Conservation (phyloP, 2,113 vertebrate genomes). For the Notiomystis cincta region DNA sequence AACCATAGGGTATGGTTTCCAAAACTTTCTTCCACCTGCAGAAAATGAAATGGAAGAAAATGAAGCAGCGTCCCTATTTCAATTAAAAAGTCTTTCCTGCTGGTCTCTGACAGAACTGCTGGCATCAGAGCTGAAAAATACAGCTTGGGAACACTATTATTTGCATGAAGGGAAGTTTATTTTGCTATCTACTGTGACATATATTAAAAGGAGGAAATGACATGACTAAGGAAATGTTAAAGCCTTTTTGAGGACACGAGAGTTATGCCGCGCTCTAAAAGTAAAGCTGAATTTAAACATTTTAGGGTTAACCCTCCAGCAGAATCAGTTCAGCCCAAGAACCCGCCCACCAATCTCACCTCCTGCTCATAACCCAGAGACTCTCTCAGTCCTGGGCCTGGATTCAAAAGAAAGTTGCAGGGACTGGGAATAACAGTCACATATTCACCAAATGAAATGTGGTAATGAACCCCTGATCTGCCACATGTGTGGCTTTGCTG, state of each 20-base stretch:
- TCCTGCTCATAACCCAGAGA: neutral
- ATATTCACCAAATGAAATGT: neutral
- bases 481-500: neutral
- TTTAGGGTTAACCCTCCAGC: neutral
- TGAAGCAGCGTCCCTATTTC: neutral
- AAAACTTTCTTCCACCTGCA: slow-evolving; percentile 2
- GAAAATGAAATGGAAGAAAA: neutral
- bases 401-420: neutral
- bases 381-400: neutral
- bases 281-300: neutral
- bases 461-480: neutral
- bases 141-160: neutral
- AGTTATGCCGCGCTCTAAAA: neutral
- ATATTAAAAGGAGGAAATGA: neutral
- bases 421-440: neutral
- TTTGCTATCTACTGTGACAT: neutral
- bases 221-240: neutral
- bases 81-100: neutral
- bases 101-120: neutral
- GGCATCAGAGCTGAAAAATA: neutral
- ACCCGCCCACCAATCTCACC: neutral
- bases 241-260: neutral
- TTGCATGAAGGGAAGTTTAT: neutral
- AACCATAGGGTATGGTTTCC: neutral
- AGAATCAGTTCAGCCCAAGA: neutral